Base-by-base conservation (phyloP, 2,113 vertebrate genomes). In the Tachycineta bicolor region DNA sequence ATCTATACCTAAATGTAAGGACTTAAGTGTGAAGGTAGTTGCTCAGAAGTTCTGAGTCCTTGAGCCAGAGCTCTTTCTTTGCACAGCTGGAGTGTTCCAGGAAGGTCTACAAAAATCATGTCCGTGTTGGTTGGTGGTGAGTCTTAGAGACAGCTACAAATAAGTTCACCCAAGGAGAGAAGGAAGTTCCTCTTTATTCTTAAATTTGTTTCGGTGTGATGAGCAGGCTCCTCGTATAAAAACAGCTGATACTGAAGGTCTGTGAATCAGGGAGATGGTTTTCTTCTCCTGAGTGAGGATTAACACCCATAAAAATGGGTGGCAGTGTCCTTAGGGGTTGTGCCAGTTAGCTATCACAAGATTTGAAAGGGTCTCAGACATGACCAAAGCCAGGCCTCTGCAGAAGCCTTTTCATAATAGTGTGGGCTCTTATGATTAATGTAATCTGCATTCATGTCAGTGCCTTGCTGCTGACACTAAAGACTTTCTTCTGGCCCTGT, bases 391-490 rank as follows among this genome's bases (percentile, higher is more conserved):
- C 28, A 81, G 63, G 53, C 21, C 26, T 68, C 49, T 93, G 52
- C 50, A 95, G 63, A 46, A 50, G 5, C 47, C 14, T 75, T 71
- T 64, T 52, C 11, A 6, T 56, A 64, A 31, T 34, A 18, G n/a
- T 10, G 5, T 55, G 47, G 83, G 20, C 44, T 73, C 2, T 41
- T 47, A 22, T 3, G 52, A 37, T 82, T 78, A 28, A 20, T 28
- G 24, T 20, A 50, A 67, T 81, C 52, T 21, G 6, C 49, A 2
- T 63, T 68, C 0, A 0, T 52, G 47, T 12, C 10, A 33, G 31
- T 84, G 78, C 44, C 39, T 82, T 73, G 65, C 52, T 76, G 5
- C 53, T 69, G 31, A 53, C 29, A 25, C 53, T 58, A 5, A 71
- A 47, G 60, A 23, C n/a, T 79, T 78, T 44, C 55, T 84, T 60